Base-by-base conservation (phyloP, 2,797 vertebrate species). In the Anableps anableps region DNA sequence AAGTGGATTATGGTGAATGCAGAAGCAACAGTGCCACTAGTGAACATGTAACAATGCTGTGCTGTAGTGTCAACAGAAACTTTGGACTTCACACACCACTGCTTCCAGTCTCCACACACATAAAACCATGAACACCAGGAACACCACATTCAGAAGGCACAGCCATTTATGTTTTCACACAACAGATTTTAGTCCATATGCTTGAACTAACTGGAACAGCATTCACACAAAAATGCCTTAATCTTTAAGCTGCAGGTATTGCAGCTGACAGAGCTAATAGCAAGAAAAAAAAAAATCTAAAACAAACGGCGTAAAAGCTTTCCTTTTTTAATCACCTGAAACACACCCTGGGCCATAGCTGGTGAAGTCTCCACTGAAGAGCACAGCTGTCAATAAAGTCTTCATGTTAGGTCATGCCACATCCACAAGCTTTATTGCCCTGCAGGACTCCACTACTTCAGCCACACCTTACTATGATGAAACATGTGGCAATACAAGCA, bases 11-110 rank as follows among this genome's bases (percentile, higher is more conserved):
- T 23, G 29, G 50, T 1, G 10, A 36, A 11, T 11, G n/a, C 13
- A 23, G 11, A 26, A 29, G 38, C 17, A 43, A 10, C 14, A 14
- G 48, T 34, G n/a, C n/a, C 36, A 38, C 50, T 48, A 36, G 45
- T 41, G 72, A 66, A 55, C 45, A 51, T 72, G 34, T 4, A 72
- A 85, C 81, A 76, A 77, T 66, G 26, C 74, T 64, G 68, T 75
- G 72, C 48, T 75, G 60, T 72, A 86, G 84, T 85, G 80, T 93
- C 88, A 93, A 93, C 86, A 91, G 34, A 86, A 64, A 88, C 88
- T 80, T 91, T 91, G 88, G 85, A 93, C 90, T 85, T 80, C 72
- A 88, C 84, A 77, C 81, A 79, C 79, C 36, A 73, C 55, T 50
- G 55, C 74, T 78, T 51, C 82, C 68, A 72, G 71, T 79, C 48